Base-by-base conservation (phyloP, 2,113 vertebrate species). In the Rhombomys opimus region DNA sequence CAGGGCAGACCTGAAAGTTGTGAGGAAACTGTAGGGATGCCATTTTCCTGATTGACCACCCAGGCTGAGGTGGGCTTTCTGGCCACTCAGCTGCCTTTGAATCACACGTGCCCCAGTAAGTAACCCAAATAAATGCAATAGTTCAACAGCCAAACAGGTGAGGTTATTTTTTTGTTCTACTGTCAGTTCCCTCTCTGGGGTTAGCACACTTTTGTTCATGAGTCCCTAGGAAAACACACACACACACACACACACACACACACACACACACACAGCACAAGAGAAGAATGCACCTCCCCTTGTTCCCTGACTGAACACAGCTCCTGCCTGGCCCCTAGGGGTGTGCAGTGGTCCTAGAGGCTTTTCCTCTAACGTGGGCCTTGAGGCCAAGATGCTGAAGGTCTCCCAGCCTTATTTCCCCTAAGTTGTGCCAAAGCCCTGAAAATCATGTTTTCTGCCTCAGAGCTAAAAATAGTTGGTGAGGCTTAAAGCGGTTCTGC, bases 401-500 rank as follows among this genome's bases (percentile, higher is more conserved):
- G 8, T 15, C 32, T 9, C 14, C 54, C n/a, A 2, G 5, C 78
- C 57, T 32, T 50, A 30, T 52, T 57, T 61, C 27, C 32, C 77
- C 38, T 27, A 32, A 7, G 0, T n/a, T 1, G 4, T 4, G 5
- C 12, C 15, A n/a, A 78, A 95, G 78, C 18, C 12, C 3, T 32
- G 59, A 80, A 52, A 63, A 22, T 15, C 0, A 15, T 73, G 84
- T 78, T 75, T 96, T 73, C 78, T 89, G 95, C 84, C 82, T 95
- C 35, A 1, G 41, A 91, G 78, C 73, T 93, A 97, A 92, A 97
- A 95, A 96, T 85, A 92, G 82, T 52, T 10, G 57, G 67, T 14
- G 46, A 76, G 22, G 92, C 80, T 78, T 75, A 70, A 63, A 87
- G 96, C 76, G 80, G 92, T 82, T 87, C 87, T 95, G 97, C 46